A percentile compares a stretch with the other conserved stretches of the same genome.
Conservation (phyloP, 2,888 invertebrate species). For the Ennomos fuscantarius region DNA sequence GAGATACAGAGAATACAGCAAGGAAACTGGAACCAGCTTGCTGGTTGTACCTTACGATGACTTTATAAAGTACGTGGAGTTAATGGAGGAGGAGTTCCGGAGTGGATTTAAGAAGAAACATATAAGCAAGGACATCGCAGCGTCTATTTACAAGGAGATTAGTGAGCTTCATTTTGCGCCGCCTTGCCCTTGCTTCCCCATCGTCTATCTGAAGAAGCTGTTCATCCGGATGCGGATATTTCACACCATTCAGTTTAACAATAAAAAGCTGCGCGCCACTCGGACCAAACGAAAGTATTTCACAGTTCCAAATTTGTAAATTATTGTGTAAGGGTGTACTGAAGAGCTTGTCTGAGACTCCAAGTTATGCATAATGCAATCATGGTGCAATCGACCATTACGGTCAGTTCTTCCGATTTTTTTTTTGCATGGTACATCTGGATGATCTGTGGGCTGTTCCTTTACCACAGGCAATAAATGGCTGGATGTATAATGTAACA, state of each 20-base stretch:
- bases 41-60: constrained; percentile 35
- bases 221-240: constrained; percentile 37
- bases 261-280: constrained; percentile 12
- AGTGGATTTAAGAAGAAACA: constrained; percentile 22
- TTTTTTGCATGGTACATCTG: too few species aligned
- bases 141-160: constrained; percentile 30
- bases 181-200: constrained; percentile 38
- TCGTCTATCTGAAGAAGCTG: constrained; percentile 33
- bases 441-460: too few species aligned
- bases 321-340: too few species aligned
- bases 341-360: too few species aligned
- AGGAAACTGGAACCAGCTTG: constrained; percentile 25
- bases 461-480: too few species aligned
- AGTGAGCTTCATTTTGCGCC: constrained; percentile 23
- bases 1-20: constrained; percentile 32
- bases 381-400: neutral
- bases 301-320: constrained; percentile 15
- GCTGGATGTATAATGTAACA: too few species aligned
- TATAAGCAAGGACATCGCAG: constrained; percentile 17
- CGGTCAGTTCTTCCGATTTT: too few species aligned
- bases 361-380: too few species aligned
- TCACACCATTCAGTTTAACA: constrained; percentile 33
- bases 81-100: constrained; percentile 33
- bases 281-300: constrained; percentile 14
- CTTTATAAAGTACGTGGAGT: constrained; percentile 35